These are phyloP conservation scores for Acheta domesticus DNA, from an alignment of 2,888 invertebrate genomes.

Conservation along the genomic window DNA sequence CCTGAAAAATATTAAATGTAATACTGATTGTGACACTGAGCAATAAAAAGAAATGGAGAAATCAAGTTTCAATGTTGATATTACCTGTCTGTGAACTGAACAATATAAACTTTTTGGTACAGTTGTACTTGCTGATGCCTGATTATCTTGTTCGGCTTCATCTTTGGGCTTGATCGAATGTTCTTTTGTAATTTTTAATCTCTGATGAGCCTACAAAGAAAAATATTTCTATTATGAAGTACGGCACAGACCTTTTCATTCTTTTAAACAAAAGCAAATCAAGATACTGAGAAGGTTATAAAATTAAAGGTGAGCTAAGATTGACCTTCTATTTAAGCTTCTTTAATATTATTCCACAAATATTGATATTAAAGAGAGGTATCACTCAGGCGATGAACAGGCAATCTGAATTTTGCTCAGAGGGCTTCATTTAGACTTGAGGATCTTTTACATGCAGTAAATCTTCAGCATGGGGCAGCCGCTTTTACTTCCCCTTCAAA, in stretches of 20 bases:
- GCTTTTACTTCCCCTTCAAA: too few relatives aligned
- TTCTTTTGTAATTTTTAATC: slow-evolving; percentile 89
- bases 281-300: not conserved
- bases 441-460: too few relatives aligned
- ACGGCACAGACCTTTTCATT: not conserved
- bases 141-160: slow-evolving; percentile 67
- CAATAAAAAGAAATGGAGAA: not conserved
- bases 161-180: slow-evolving; percentile 86
- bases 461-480: too few relatives aligned
- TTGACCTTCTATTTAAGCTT: too few relatives aligned
- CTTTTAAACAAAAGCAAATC: not conserved
- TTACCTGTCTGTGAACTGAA: slow-evolving; percentile 65
- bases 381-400: too few relatives aligned
- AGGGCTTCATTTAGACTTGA: too few relatives aligned
- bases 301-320: not conserved
- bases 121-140: slow-evolving; percentile 51
- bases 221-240: slow-evolving; percentile 18
- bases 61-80: not conserved
- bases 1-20: slow-evolving; percentile 49
- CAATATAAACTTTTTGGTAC: slow-evolving; percentile 67
- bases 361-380: too few relatives aligned
- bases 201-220: slow-evolving; percentile 71
- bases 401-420: too few relatives aligned
- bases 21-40: not conserved
- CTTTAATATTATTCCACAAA: too few relatives aligned